Base-by-base conservation (phyloP, 1,140 invertebrate genomes). In the Phymastichus coffea region DNA sequence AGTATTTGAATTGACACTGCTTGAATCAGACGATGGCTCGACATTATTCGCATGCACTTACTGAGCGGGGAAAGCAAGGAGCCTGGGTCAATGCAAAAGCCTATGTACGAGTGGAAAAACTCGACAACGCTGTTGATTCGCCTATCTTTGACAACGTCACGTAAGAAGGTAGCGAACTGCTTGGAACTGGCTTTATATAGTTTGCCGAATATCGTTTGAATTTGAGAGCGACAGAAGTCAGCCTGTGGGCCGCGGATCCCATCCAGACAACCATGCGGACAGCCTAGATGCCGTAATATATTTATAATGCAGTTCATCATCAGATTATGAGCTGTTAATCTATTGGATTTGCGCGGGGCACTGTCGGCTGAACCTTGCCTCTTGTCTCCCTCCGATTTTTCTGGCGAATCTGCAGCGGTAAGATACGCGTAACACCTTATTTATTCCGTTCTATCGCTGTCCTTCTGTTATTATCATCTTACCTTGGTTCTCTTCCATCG, bases 81-180 rank as follows among this genome's bases (percentile, higher is more conserved):
- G 61, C 86, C 86, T 23, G 93, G 91, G 77, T 98, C 95, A 44
- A 93, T 85, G 79, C 97, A 99, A 75, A 95, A 99, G 15, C 94
- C 94, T 35, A 97, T 85, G 68, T 97, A 95, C 4, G 95, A 86
- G 77, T 99, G 97, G 41, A 99, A 89, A 70, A 97, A 93, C 69
- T 98, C 95, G 3, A 99, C 75, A 10, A 97, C 85, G 49, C 95
- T 93, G 2, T 86, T 79, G 19, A 98, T 78, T 0, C 90, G 84
- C 26, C 90, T 86, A 4, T 83, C 84, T 44, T 86, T 86, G 0
- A 97, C 87, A 78, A 94, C 89, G 40, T 89, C 84, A 57, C 86
- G 84, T 14, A 98, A 79, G 63, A 91, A 95, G 37, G 83, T 82
- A 28, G 94, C 92, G 67, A 92, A 92, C 56, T 88, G 85, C 47